Conservation (phyloP, 2,888 invertebrate genomes). For the Sinopyrophorus schimmeli region DNA sequence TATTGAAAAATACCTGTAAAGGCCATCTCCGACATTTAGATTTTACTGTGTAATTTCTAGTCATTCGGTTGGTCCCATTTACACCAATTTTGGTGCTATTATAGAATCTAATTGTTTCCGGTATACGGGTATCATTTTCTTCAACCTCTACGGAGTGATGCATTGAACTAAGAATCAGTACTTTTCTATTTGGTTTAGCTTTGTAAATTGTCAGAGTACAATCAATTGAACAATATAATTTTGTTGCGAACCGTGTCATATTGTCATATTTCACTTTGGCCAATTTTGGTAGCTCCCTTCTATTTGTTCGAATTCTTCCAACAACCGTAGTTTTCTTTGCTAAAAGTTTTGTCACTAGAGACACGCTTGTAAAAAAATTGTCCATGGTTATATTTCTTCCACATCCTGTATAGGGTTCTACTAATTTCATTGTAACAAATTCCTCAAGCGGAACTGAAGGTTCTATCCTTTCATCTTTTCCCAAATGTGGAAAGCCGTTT, state of each 20-base stretch:
- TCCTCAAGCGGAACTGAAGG: conserved; percentile 18
- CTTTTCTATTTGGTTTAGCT: conserved; percentile 19
- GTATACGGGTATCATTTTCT: conserved; percentile 20
- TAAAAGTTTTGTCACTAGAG: conserved; percentile 30
- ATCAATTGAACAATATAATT: conserved; percentile 23
- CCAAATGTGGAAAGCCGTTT: conserved; percentile 27
- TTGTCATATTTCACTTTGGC: conserved; percentile 31
- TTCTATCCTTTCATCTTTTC: conserved; percentile 20
- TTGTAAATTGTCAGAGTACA: conserved; percentile 26
- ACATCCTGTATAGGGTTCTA: conserved; percentile 8
- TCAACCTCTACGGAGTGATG: conserved; percentile 13
- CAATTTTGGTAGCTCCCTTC: conserved; percentile 30
- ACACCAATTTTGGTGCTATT: conserved; percentile 33
- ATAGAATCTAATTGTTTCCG: conserved; percentile 34
- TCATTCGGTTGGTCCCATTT: conserved; percentile 32
- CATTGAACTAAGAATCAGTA: conserved; percentile 22
- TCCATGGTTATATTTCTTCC: conserved; percentile 15
- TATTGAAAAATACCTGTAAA: conserved; percentile 39
- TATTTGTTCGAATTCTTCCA: conserved; percentile 37
- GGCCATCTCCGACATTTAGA: conserved; percentile 35
- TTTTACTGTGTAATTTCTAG: conserved; percentile 32
- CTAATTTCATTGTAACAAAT: conserved; percentile 16
- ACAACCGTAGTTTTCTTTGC: conserved; percentile 38
- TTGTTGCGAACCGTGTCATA: conserved; percentile 36
- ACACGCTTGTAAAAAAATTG: conserved; percentile 27